Base-by-base conservation (phyloP, 2,797 vertebrate genomes). In the Eulemur rubriventer region DNA sequence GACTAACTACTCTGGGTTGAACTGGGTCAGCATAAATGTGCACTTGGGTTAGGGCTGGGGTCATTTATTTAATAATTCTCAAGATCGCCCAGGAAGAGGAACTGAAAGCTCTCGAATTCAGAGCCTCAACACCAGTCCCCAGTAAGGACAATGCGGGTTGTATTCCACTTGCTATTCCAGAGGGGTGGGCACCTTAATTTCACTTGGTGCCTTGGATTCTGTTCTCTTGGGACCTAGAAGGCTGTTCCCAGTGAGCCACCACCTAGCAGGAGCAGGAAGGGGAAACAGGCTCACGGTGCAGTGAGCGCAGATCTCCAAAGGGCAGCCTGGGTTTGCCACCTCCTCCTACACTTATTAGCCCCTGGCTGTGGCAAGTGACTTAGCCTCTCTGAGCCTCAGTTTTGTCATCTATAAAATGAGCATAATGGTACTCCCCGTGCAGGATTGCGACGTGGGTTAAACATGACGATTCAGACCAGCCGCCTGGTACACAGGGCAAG, bases 21-120 rank as follows among this genome's bases (percentile, higher is more conserved):
- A 96, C 5, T 80, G 59, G 97, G 92, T 93, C 95, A 89, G 91
- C 52, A 22, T 55, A 30, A 18, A 87, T 28, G 79, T 75, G 59
- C 17, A 12, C 30, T 0, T 28, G 46, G 30, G 80, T 70, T 38
- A 61, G 82, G 85, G 8, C 79, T 6, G 14, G 43, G 43, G 70
- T 89, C 94, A 41, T 24, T 89, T 78, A 24, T 55, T 61, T 24
- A 65, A 38, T 81, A 35, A 75, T 81, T 28, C 28, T 17, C 61
- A 55, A 0, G 69, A 30, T 28, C 0, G 0, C 69, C 70, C 81
- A 75, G 52, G 52, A 82, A 57, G 79, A 79, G 46, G 30, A 38
- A 22, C 14, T 0, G 14, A 76, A 48, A 78, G 81, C 52, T 83
- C 83, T 52, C 35, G n/a, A 70, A 82, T 67, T 76, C 20, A 52